Percentiles rank a stretch among this genome's conserved stretches.
These are phyloP conservation scores for Epinephelus moara DNA, from an alignment of 2,113 vertebrate species.

Conservation along the genomic window DNA sequence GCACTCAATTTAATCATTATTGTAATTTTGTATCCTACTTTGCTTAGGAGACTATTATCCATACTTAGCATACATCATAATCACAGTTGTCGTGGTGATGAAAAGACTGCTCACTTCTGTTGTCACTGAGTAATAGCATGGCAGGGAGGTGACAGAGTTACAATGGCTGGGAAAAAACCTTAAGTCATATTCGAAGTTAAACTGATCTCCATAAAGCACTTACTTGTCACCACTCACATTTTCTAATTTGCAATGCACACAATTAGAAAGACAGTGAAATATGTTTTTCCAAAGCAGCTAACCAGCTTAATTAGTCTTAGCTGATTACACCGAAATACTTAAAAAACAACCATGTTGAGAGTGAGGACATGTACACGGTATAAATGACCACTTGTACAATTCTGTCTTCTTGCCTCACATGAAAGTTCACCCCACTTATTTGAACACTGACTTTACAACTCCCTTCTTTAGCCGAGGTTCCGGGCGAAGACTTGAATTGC, in stretches of 20 bases:
- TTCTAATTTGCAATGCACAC: constrained; percentile 4
- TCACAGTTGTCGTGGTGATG: constrained; percentile 11
- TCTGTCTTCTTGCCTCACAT: neutral
- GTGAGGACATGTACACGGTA: neutral
- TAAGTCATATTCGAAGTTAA: neutral
- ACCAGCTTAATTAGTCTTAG: constrained; percentile 9
- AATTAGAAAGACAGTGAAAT: neutral
- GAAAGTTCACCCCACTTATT: neutral
- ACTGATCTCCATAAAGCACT: constrained; percentile 1
- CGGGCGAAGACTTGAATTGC: neutral
- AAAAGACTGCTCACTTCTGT: constrained; percentile 5
- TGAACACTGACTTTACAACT: neutral
- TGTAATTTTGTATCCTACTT: constrained; percentile 18
- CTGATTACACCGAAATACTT: neutral
- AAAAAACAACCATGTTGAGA: neutral
- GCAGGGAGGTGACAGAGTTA: neutral
- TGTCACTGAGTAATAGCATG: constrained; percentile 4
- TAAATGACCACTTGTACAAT: neutral
- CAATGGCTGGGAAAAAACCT: neutral
- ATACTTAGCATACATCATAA: constrained; percentile 29
- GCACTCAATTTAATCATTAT: constrained; percentile 19
- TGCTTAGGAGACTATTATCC: constrained; percentile 25
- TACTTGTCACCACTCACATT: neutral
- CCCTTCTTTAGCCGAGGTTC: neutral
- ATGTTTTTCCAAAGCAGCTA: neutral